phyloP scores from a whole-genome alignment of 2,888 invertebrate genomes.

The Tetragnatha montana region DNA sequence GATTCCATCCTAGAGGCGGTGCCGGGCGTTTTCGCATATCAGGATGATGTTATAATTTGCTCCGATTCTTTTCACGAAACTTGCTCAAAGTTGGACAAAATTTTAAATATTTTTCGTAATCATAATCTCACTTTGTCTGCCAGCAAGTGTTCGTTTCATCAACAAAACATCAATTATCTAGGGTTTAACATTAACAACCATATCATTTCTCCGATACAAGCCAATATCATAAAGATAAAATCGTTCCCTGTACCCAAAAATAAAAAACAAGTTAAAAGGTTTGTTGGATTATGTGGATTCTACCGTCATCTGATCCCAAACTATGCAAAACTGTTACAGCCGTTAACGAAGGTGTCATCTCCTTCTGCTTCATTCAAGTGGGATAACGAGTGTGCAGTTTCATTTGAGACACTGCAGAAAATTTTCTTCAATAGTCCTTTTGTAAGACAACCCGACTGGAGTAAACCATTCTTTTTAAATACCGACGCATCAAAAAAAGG shows the following conservation, averaged over 20 bases:
- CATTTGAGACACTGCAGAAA: not conserved
- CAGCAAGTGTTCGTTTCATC: not conserved
- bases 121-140: conserved; percentile 18
- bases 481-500: no score
- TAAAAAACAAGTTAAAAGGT: conserved; percentile 3
- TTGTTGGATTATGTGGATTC: conserved; percentile 20
- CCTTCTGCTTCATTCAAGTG: not conserved
- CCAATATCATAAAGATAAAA: conserved; percentile 24
- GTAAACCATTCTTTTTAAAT: not conserved
- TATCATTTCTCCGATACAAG: not conserved
- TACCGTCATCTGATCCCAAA: conserved; percentile 23
- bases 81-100: not conserved
- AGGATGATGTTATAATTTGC: conserved; percentile 3
- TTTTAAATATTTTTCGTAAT: not conserved
- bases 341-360: not conserved
- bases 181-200: conserved; percentile 14
- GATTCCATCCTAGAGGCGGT: conserved; percentile 3
- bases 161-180: conserved; percentile 8
- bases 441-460: conserved; percentile 17
- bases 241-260: not conserved
- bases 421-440: conserved; percentile 17
- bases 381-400: not conserved
- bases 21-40: not conserved
- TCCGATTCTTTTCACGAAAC: not conserved
- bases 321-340: not conserved